Base-by-base conservation (phyloP, 2,888 invertebrate species). In the Sinohyriopsis cumingii region DNA sequence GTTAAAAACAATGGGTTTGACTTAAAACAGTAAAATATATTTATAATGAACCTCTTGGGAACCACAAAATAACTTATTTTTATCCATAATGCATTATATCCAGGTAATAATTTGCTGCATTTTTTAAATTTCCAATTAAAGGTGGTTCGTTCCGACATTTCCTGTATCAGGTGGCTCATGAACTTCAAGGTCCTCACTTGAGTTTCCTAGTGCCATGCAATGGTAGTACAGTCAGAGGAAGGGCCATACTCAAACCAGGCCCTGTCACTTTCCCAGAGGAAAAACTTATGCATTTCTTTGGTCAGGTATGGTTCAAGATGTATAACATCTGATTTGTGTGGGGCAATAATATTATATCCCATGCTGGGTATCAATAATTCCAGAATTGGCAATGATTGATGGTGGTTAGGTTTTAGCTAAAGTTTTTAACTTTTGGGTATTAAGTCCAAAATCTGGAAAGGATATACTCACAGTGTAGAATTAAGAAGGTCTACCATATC, bases 141-240 rank as follows among this genome's bases (percentile, higher is more conserved):
- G 89, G 89, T 87, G 90, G 90, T 6, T 90, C 90, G 15, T 90
- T 90, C 81, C 83, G 90, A 19, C 90, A 90, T 71, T 90, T 90
- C 73, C 81, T 90, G 65, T 86, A 88, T 80, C 87, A 88, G 77
- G 83, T 88, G 67, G 86, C 88, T 0, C 81, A 83, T 56, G 90
- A 90, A 70, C 75, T 90, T 7, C 88, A 88, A 73, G 81, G 84
- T 33, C 78, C 86, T 5, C n/a, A 81, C 0, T 68, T 90, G 28
- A 80, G 82, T 24, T 70, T 90, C 20, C 76, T 90, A 68, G 78
- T 89, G 33, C 84, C 84, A 53, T 87, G 88, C 72, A 86, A 85
- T 20, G 86, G 86, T 45, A 82, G 83, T n/a, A 76, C 76, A 66
- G 85, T 84, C 77, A 86, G 84, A 71, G 89, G 89, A 9, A 85